Percentiles rank a stretch among this genome's conserved stretches.
Conservation (phyloP, 1,140 invertebrate species). For the Lepidotrigona ventralis region DNA sequence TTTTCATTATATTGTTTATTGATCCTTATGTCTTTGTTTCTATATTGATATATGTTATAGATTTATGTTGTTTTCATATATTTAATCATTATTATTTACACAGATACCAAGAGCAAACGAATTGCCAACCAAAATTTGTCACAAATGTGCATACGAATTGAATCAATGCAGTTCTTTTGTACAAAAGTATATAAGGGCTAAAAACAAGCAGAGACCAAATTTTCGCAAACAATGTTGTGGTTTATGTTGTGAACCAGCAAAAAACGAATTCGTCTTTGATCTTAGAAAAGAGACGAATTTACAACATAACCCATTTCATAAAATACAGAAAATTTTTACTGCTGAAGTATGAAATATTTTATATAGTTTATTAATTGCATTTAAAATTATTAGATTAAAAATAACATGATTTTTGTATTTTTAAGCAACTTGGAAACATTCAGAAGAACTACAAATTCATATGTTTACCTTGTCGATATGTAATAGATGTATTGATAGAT, state of each 20-base stretch:
- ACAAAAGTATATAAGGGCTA: constrained; percentile 65
- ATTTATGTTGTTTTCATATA: neutral
- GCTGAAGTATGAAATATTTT: constrained; percentile 65
- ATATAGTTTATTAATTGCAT: neutral
- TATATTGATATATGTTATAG: too few relatives aligned
- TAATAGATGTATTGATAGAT: constrained; percentile 74
- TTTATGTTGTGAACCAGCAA: constrained; percentile 65
- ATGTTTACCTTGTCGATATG: constrained; percentile 76
- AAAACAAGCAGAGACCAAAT: neutral
- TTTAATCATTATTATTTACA: neutral
- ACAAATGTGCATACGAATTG: constrained; percentile 77
- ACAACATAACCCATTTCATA: constrained; percentile 59
- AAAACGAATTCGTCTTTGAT: constrained; percentile 69
- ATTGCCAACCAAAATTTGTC: constrained; percentile 70
- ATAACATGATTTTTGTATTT: neutral
- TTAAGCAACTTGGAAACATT: neutral
- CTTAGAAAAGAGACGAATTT: constrained; percentile 62
- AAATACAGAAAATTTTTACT: constrained; percentile 69
- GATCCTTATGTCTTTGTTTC: neutral
- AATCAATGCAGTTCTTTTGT: constrained; percentile 75
- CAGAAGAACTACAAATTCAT: constrained; percentile 47
- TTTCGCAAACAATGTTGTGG: constrained; percentile 47
- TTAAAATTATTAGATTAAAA: neutral
- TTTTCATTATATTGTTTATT: neutral
- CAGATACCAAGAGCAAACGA: constrained; percentile 61